Conservation (phyloP, 2,113 vertebrate genomes). For the Harpagus bidentatus region DNA sequence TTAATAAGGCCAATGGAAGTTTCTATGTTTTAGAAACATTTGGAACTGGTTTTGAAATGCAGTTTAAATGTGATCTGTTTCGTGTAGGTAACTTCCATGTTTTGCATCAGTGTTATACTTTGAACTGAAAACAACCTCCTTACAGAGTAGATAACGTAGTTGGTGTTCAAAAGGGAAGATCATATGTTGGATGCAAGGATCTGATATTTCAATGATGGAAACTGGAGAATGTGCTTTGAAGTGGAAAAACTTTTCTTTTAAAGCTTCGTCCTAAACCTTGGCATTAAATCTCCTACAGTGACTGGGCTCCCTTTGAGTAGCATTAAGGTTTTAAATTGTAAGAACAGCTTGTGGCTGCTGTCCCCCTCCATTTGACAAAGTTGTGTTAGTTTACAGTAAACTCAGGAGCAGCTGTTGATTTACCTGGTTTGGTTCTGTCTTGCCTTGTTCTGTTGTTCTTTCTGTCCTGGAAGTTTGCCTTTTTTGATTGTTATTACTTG, state of each 20-base stretch:
- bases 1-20: not conserved
- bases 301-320: not conserved
- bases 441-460: not conserved
- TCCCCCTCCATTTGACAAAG: not conserved
- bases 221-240: not conserved
- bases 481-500: not conserved
- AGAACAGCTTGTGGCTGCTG: not conserved
- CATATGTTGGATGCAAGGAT: not conserved
- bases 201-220: not conserved
- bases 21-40: not conserved
- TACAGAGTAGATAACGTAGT: not conserved
- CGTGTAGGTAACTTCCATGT: not conserved
- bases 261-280: not conserved
- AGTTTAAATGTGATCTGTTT: not conserved
- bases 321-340: not conserved
- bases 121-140: not conserved
- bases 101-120: not conserved
- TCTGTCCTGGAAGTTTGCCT: not conserved
- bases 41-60: not conserved
- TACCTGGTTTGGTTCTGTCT: not conserved
- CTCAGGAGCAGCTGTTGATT: not conserved
- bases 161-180: not conserved
- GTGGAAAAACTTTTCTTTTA: not conserved
- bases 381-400: not conserved
- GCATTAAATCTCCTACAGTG: not conserved